A percentile compares a stretch with the other conserved stretches of the same genome.
phyloP scores from a whole-genome alignment of 2,797 vertebrate genomes.

The Sebastes oblongus region DNA sequence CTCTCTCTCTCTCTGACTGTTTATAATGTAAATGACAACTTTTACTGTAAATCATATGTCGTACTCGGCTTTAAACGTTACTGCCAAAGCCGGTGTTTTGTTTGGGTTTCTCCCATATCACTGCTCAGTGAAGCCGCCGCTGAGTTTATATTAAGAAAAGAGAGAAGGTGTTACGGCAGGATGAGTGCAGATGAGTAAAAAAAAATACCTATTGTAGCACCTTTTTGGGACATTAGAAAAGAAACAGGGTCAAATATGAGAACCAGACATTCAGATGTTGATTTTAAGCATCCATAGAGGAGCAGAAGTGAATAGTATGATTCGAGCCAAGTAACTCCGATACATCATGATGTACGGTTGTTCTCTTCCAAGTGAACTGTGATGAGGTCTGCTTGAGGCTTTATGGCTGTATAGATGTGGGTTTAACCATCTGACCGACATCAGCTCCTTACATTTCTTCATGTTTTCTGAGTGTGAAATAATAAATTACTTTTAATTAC shows the following conservation, averaged over 20 bases:
- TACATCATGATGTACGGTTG: background rate
- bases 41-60: constrained; percentile 41
- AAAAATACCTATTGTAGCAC: background rate
- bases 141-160: constrained; percentile 34
- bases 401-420: background rate
- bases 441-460: background rate
- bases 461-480: background rate
- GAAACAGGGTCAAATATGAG: background rate
- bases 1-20: constrained; percentile 19
- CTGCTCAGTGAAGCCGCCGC: background rate
- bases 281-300: background rate
- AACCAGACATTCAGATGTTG: constrained; percentile 15
- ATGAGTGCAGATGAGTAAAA: constrained; percentile 3
- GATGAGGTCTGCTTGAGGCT: background rate
- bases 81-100: constrained; percentile 17
- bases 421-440: background rate
- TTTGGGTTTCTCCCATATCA: constrained; percentile 31
- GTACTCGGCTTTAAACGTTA: constrained; percentile 4
- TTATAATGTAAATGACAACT: constrained; percentile 35
- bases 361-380: background rate
- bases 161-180: constrained; percentile 27
- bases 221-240: constrained; percentile 1
- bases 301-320: background rate
- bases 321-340: background rate
- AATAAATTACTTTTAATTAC: background rate